phyloP scores from a whole-genome alignment of 2,888 invertebrate species.

The Nipponacmea schrenckii region DNA sequence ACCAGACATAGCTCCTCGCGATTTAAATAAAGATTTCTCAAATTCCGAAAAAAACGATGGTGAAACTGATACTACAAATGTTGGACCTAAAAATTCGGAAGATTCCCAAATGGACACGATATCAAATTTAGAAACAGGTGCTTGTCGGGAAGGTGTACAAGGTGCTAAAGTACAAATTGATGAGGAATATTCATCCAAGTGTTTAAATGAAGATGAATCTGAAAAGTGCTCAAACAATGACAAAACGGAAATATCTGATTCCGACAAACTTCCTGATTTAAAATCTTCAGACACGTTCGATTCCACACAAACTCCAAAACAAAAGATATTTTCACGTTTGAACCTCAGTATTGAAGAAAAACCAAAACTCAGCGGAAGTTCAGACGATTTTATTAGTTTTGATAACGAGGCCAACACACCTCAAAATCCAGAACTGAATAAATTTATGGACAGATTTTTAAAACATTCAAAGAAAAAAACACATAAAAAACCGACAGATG shows the following conservation, averaged over 20 bases:
- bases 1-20: conserved; percentile 12
- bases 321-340: conserved; percentile 5
- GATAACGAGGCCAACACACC: conserved; percentile 68
- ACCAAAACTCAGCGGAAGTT: conserved; percentile 72
- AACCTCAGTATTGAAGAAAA: conserved; percentile 37
- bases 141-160: conserved; percentile 12
- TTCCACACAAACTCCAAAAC: conserved; percentile 7
- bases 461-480: conserved; percentile 73
- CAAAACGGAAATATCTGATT: neutral
- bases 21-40: neutral
- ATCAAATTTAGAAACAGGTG: conserved; percentile 10
- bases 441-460: conserved; percentile 78
- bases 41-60: conserved; percentile 4
- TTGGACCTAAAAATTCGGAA: neutral
- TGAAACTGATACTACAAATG: conserved; percentile 10
- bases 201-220: conserved; percentile 13
- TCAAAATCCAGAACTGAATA: conserved; percentile 72
- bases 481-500: conserved; percentile 27
- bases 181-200: conserved; percentile 25
- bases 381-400: conserved; percentile 75
- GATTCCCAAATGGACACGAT: conserved; percentile 14
- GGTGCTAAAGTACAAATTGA: conserved; percentile 13
- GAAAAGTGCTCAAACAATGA: conserved; percentile 5
- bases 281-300: neutral
- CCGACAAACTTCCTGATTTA: neutral